Percentiles rank a stretch among this genome's conserved stretches.
phyloP scores from a whole-genome alignment of 2,888 invertebrate species.

The Trypoxylon attenuatum region DNA sequence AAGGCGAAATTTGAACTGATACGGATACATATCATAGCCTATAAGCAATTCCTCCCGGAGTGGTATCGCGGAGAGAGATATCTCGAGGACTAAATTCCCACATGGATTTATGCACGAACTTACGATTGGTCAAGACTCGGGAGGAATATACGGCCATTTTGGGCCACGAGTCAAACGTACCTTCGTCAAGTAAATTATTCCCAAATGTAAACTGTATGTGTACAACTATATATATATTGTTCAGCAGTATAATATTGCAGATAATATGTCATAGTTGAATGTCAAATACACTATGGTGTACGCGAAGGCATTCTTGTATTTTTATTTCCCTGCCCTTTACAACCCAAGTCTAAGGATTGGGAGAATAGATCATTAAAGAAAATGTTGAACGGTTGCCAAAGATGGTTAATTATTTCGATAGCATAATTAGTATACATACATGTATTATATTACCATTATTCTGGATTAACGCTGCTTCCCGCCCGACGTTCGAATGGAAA shows the following conservation, averaged over 20 bases:
- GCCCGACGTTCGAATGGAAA: too few species aligned
- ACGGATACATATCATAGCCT: conserved; percentile 55
- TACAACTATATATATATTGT: conserved; percentile 56
- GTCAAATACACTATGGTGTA: conserved; percentile 62
- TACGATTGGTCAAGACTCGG: conserved; percentile 10
- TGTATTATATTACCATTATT: too few species aligned
- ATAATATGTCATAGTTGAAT: conserved; percentile 57
- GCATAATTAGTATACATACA: too few species aligned
- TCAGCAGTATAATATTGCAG: conserved; percentile 51
- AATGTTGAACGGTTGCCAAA: too few species aligned
- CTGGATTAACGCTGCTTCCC: too few species aligned
- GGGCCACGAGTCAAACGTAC: conserved; percentile 69
- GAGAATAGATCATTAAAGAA: too few species aligned
- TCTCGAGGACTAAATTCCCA: too few species aligned
- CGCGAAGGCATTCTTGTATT: conserved; percentile 32
- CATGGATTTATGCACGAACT: too few species aligned
- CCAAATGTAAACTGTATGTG: conserved; percentile 54
- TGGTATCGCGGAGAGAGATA: conserved; percentile 2
- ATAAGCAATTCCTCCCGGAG: conserved; percentile 28
- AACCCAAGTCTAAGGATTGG: too few species aligned
- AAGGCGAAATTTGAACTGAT: conserved; percentile 26
- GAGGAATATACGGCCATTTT: conserved; percentile 55
- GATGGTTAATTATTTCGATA: too few species aligned
- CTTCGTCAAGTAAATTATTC: conserved; percentile 53
- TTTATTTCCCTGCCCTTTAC: conserved; percentile 20